These are phyloP conservation scores for Balanococcus diminutus DNA, from an alignment of 2,888 invertebrate species.

Conservation along the genomic window DNA sequence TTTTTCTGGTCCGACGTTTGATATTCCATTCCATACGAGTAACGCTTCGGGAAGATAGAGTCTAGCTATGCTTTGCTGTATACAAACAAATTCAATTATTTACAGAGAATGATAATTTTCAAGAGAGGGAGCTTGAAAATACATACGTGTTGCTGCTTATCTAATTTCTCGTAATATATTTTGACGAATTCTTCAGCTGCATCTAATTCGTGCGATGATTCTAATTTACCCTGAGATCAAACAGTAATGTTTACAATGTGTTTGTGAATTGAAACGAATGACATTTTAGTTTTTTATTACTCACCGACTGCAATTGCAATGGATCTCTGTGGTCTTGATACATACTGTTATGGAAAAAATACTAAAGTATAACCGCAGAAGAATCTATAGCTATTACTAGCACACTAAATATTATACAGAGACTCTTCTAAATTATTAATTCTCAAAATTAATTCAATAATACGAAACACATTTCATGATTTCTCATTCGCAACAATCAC, in stretches of 20 bases:
- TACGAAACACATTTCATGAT: background rate
- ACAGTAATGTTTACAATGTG: background rate
- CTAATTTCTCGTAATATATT: conserved; percentile 42
- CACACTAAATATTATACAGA: background rate
- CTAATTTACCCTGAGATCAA: conserved; percentile 18
- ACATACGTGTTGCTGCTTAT: conserved; percentile 48
- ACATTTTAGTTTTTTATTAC: background rate
- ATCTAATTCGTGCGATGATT: conserved; percentile 40
- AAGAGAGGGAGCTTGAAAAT: no score
- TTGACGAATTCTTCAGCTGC: conserved; percentile 40
- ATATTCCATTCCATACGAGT: conserved; percentile 43
- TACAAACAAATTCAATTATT: background rate
- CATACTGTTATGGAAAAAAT: background rate
- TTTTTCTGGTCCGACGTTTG: conserved; percentile 12
- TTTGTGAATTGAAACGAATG: background rate
- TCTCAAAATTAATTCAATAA: no score
- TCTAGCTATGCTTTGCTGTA: conserved; percentile 15
- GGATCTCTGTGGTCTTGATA: background rate
- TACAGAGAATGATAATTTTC: no score
- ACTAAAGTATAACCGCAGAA: background rate
- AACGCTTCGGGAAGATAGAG: conserved; percentile 41
- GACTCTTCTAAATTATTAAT: background rate
- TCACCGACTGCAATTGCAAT: background rate
- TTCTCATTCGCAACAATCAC: background rate
- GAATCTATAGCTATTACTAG: background rate